Evolutionary conservation across 2,113 vertebrate genomes (phyloP).

Genomic region (Larimichthys polyactis): DNA sequence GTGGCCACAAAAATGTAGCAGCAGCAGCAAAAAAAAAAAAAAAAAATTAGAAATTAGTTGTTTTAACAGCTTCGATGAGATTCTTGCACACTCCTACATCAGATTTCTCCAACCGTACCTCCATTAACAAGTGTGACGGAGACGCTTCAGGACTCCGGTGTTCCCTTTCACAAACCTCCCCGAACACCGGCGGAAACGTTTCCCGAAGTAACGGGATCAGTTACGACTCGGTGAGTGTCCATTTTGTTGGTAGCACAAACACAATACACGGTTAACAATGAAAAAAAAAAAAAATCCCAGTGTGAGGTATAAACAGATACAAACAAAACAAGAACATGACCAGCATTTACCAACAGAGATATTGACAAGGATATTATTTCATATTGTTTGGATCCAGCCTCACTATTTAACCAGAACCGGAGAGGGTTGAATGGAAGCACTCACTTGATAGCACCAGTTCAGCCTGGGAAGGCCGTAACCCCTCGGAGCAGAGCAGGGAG

Average conservation of each 20-base stretch:
- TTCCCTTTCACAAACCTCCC: conserved; percentile 76
- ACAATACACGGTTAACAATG: conserved; percentile 61
- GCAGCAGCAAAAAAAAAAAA: conserved; percentile 78
- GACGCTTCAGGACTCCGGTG: conserved; percentile 55
- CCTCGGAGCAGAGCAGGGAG: conserved; percentile 55
- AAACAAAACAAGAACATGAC: conserved; percentile 69
- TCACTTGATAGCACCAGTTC: conserved; percentile 87
- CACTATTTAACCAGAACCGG: conserved; percentile 60
- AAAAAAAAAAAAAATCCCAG: conserved; percentile 73
- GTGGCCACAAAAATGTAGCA: conserved; percentile 87
- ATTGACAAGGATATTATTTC: conserved; percentile 59
- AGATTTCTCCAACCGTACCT: conserved; percentile 35
- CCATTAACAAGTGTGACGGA: conserved; percentile 56
- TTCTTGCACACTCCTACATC: conserved; percentile 47
- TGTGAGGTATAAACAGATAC: conserved; percentile 85
- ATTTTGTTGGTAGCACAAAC: conserved; percentile 67
- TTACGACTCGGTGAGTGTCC: conserved; percentile 65
- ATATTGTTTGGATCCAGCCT: conserved; percentile 70
- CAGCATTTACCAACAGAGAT: conserved; percentile 77
- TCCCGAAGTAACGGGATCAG: conserved; percentile 18
- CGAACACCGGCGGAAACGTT: conserved; percentile 50
- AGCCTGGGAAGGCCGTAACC: conserved; percentile 62
- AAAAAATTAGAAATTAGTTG: conserved; percentile 72
- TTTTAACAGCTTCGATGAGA: conserved; percentile 63
- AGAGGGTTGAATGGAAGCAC: conserved; percentile 58